Base-by-base conservation (phyloP, 2,888 invertebrate genomes). In the Drosophila anomalata region DNA sequence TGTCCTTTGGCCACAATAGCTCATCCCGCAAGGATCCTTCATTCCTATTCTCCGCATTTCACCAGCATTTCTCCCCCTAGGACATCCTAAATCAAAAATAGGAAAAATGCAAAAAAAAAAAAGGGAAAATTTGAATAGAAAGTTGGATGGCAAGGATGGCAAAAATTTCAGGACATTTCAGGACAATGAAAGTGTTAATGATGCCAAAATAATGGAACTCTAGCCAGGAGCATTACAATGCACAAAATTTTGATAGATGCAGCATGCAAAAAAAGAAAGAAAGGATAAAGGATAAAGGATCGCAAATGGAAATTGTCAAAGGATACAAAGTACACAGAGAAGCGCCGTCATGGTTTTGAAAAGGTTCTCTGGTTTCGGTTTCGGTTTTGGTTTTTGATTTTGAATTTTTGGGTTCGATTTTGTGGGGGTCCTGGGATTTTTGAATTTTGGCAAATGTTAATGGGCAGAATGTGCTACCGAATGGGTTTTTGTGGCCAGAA, bases 121-220 rank as follows among this genome's bases (percentile, higher is more conserved):
- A 33, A 52, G 55, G 39, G 39, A 41, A 59, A 73, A 73, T 66
- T 58, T 55, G 53, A 67, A 72, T 67, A 66, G 73, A 72, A 65
- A 73, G 79, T 58, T 2, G 47, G 52, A 48, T 14, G 17, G 17
- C 17, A 55, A 67, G 54, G 57, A 50, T 61, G 48, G 62, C 47
- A 56, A 60, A 56, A 61, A 47, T 68, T 9, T 60, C 33, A 24
- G 65, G 51, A 66, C 50, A 42, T 29, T 31, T 46, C 36, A n/a
- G 66, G 67, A 89, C 86, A 86, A 86, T 77, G 67, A 66, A 88
- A 71, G 86, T 86, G 86, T 89, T 86, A 86, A 86, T 89, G 89
- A 86, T 89, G 82, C 83, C 79, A 75, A 87, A 81, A 81, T 79
- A 83, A 88, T 79, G 76, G 68, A 78, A 75, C 44, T 52, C 66